Percentiles rank a stretch among this genome's conserved stretches.
phyloP scores from a whole-genome alignment of 2,113 vertebrate genomes.

The Mesitornis unicolor region DNA sequence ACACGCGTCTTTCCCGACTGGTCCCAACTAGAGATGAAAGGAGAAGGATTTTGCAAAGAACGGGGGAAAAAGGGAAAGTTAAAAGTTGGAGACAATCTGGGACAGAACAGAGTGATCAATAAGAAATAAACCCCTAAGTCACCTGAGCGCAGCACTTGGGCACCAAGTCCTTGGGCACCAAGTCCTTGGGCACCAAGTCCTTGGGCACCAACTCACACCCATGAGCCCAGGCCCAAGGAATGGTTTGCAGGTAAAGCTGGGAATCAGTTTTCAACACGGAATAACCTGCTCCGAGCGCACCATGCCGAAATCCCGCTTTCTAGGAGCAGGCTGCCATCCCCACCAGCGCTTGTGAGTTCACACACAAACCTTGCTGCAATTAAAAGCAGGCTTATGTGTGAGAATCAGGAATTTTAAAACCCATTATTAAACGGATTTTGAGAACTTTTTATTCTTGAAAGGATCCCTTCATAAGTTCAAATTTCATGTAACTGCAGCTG shows the following conservation, averaged over 20 bases:
- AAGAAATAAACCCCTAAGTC: neutral
- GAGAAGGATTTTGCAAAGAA: neutral
- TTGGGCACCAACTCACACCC: neutral
- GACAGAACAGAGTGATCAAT: rapidly evolving
- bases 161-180: too few species aligned
- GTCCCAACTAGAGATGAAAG: neutral
- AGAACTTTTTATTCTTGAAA: neutral
- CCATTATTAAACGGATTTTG: neutral
- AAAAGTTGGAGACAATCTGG: neutral
- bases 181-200: too few species aligned
- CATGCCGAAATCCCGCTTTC: neutral
- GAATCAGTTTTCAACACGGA: rapidly evolving
- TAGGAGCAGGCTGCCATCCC: neutral
- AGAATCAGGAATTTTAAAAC: neutral
- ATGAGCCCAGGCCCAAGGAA: rapidly evolving
- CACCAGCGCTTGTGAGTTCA: rapidly evolving
- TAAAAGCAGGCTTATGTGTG: neutral
- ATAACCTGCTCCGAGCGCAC: neutral
- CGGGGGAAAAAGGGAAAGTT: neutral
- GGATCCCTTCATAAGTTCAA: neutral
- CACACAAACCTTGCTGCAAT: neutral
- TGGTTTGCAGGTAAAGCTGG: neutral
- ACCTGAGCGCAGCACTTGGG: neutral
- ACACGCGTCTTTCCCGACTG: rapidly evolving
- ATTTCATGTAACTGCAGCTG: slow-evolving; percentile 38